These are phyloP conservation scores for Scaptomyza parva DNA, from an alignment of 2,888 invertebrate genomes.

Conservation along the genomic window DNA sequence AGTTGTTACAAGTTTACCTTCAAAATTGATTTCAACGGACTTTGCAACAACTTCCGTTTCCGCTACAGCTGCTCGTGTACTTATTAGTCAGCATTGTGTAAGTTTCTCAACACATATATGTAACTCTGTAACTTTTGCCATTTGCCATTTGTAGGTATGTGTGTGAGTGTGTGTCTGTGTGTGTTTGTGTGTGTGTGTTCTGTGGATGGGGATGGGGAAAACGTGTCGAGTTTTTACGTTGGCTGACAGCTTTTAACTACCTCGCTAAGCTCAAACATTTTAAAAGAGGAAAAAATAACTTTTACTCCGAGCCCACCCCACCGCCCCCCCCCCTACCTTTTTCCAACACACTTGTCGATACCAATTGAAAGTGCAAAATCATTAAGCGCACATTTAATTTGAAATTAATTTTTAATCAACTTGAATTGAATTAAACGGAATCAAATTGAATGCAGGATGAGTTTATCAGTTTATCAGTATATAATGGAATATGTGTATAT, in stretches of 20 bases:
- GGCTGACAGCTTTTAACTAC: slow-evolving; percentile 50
- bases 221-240: slow-evolving; percentile 40
- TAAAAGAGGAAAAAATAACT: slow-evolving; percentile 40
- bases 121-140: slow-evolving; percentile 52
- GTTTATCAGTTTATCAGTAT: no score
- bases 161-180: slow-evolving; percentile 13
- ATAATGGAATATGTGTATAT: background rate
- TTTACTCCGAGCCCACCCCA: background rate
- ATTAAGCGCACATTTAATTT: slow-evolving; percentile 73
- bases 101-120: slow-evolving; percentile 21
- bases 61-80: slow-evolving; percentile 59
- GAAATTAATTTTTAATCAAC: slow-evolving; percentile 75
- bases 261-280: slow-evolving; percentile 41
- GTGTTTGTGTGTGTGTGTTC: slow-evolving; percentile 10
- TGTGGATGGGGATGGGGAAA: slow-evolving; percentile 12
- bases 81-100: slow-evolving; percentile 58
- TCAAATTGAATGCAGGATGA: slow-evolving; percentile 32
- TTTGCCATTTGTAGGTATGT: slow-evolving; percentile 37
- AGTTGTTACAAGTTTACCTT: slow-evolving; percentile 70
- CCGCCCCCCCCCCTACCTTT: background rate
- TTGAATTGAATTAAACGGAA: slow-evolving; percentile 70
- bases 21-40: slow-evolving; percentile 78
- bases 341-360: background rate
- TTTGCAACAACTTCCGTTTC: slow-evolving; percentile 78
- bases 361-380: slow-evolving; percentile 51